These are phyloP conservation scores for Nemotelus pantherinus DNA, from an alignment of 2,888 invertebrate species.

Conservation along the genomic window DNA sequence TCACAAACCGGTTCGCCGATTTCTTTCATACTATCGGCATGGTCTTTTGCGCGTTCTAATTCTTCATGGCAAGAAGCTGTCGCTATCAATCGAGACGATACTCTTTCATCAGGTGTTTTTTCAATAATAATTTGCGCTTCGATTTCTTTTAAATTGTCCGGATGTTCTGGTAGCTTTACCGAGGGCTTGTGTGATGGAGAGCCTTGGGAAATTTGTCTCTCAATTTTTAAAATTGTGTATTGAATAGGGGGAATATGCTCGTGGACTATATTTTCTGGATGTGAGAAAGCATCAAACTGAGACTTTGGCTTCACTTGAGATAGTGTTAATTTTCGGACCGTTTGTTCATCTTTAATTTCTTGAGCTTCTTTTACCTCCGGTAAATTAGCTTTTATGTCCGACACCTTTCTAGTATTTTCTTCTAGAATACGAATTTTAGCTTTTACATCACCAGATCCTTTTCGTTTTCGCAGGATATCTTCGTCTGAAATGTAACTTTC, in stretches of 20 bases:
- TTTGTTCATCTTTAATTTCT: slow-evolving; percentile 14
- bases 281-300: slow-evolving; percentile 8
- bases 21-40: slow-evolving; percentile 40
- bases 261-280: slow-evolving; percentile 47
- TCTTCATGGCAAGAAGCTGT: slow-evolving; percentile 2
- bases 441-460: slow-evolving; percentile 68
- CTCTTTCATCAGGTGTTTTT: slow-evolving; percentile 37
- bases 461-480: slow-evolving; percentile 59
- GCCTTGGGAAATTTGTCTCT: slow-evolving; percentile 57
- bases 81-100: slow-evolving; percentile 35
- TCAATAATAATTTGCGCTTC: slow-evolving; percentile 47
- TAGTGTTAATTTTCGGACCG: slow-evolving; percentile 3
- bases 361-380: slow-evolving; percentile 57
- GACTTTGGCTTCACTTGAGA: background rate
- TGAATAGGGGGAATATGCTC: slow-evolving; percentile 58
- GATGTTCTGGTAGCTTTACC: slow-evolving; percentile 12
- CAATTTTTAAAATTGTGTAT: slow-evolving; percentile 59
- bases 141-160: slow-evolving; percentile 42
- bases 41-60: slow-evolving; percentile 44
- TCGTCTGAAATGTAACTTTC: slow-evolving; percentile 58
- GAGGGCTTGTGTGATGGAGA: background rate
- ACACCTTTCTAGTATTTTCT: slow-evolving; percentile 63
- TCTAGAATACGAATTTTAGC: slow-evolving; percentile 68
- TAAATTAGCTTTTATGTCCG: slow-evolving; percentile 57
- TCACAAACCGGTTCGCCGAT: slow-evolving; percentile 53